Evolutionary conservation across 2,888 invertebrate species (phyloP), one percentile per base, ranked within the genome.

Genomic region (Horisme vitalbata): DNA sequence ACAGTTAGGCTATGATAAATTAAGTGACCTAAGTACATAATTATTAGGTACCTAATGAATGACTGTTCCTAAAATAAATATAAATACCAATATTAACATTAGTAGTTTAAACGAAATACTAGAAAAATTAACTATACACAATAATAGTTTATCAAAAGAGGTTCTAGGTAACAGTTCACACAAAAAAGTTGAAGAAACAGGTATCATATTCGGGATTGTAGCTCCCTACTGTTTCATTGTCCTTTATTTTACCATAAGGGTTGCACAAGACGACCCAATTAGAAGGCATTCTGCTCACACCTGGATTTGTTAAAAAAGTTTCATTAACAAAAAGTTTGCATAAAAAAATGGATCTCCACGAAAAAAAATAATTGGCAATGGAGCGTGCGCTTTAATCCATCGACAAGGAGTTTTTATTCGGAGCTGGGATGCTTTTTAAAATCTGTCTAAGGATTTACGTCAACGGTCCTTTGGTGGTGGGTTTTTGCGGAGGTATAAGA

Each of bases 341-440:
- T 18, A 26, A 68, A 65, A 59, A 52, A 55, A 63, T 50, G 28
- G 45, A 73, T 74, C 65, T 66, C 65, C 47, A 46, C 66, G 74
- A 68, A 74, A 79, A 79, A 78, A 80, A 74, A 78, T 81, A 79
- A 83, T 80, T 76, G 79, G 82, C 84, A 84, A 83, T 83, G 85
- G 79, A 83, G 84, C 84, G 79, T 79, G 72, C 70, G 62, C 49
- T 60, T 67, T 85, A 86, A 84, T 79, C 80, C 85, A 74, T 72
- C 72, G 65, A 61, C 66, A 60, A 57, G 55, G 53, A 49, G 54
- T 63, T 60, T 62, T 57, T 65, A 65, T 44, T 39, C 35, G 11
- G 47, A 48, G 48, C 27, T 26, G 34, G 48, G 43, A 34, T 39
- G 48, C 48, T 66, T 61, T 59, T 58, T 44, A 33, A 41, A 45